A percentile compares a stretch with the other conserved stretches of the same genome.
phyloP scores from a whole-genome alignment of 2,888 invertebrate species.

The Lucinisca nassula region DNA sequence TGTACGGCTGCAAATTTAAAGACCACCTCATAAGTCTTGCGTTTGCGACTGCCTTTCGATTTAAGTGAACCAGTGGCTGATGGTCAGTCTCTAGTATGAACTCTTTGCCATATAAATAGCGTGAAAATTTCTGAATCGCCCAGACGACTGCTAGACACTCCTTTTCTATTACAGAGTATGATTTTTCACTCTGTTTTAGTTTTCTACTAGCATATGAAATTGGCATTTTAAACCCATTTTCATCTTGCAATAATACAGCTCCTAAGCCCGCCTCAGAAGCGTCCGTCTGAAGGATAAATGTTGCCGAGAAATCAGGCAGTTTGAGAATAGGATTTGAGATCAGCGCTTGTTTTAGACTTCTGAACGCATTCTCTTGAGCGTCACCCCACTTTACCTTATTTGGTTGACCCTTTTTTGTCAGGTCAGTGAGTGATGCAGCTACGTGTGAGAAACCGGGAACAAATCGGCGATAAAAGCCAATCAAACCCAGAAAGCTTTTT shows the following conservation, averaged over 20 bases:
- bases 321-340: too few species aligned
- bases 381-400: too few species aligned
- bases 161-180: conserved; percentile 54
- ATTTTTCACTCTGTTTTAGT: conserved; percentile 59
- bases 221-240: conserved; percentile 54
- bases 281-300: conserved; percentile 73
- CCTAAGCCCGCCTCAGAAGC: conserved; percentile 73
- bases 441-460: too few species aligned
- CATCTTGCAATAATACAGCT: conserved; percentile 66
- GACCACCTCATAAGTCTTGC: conserved; percentile 53
- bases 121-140: not conserved
- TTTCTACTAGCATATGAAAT: conserved; percentile 77
- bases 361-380: too few species aligned
- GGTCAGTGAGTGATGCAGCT: too few species aligned
- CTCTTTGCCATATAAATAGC: conserved; percentile 11
- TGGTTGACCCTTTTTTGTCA: too few species aligned
- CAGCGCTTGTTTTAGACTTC: too few species aligned
- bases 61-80: conserved; percentile 56
- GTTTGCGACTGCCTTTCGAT: conserved; percentile 25
- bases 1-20: conserved; percentile 36
- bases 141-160: not conserved
- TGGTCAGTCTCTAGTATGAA: conserved; percentile 72
- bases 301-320: conserved; percentile 62
- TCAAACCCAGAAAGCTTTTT: too few species aligned
- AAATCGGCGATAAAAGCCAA: too few species aligned